phyloP scores from a whole-genome alignment of 1,140 invertebrate genomes.

The Lerema accius region DNA sequence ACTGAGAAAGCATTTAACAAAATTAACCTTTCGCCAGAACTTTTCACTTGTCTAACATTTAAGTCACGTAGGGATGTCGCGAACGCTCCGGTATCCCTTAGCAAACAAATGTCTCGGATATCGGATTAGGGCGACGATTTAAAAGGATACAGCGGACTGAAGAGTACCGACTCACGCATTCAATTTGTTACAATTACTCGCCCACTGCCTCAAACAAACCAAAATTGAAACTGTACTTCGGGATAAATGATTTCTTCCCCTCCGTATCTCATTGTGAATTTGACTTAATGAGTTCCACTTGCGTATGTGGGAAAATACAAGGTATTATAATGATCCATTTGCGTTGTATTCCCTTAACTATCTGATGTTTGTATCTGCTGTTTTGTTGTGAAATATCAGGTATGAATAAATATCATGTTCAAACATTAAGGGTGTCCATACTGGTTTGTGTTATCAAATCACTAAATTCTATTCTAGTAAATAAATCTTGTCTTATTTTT shows the following conservation, averaged over 20 bases:
- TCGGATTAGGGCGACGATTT: slow-evolving; percentile 62
- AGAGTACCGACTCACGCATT: slow-evolving; percentile 45
- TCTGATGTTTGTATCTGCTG: slow-evolving; percentile 12
- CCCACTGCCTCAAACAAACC: slow-evolving; percentile 28
- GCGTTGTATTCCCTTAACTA: slow-evolving; percentile 23
- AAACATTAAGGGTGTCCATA: slow-evolving; percentile 11
- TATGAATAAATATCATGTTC: slow-evolving; percentile 17
- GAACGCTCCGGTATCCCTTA: slow-evolving; percentile 57
- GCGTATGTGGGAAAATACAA: slow-evolving; percentile 30
- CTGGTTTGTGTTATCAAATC: no score
- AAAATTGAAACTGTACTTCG: slow-evolving; percentile 33
- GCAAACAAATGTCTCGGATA: slow-evolving; percentile 62
- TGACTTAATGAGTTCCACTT: slow-evolving; percentile 30
- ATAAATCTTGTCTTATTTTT: no score
- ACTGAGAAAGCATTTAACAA: slow-evolving; percentile 15
- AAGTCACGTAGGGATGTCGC: slow-evolving; percentile 60
- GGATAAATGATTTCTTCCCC: slow-evolving; percentile 36
- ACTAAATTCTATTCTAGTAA: no score
- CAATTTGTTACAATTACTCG: slow-evolving; percentile 68
- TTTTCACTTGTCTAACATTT: slow-evolving; percentile 35
- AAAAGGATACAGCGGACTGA: slow-evolving; percentile 54
- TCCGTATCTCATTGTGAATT: slow-evolving; percentile 19
- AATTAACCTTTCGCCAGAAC: slow-evolving; percentile 12
- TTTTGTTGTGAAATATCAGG: neutral
- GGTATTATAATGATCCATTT: slow-evolving; percentile 26